Base-by-base conservation (phyloP, 2,888 invertebrate species). In the Nomada ferruginata region DNA sequence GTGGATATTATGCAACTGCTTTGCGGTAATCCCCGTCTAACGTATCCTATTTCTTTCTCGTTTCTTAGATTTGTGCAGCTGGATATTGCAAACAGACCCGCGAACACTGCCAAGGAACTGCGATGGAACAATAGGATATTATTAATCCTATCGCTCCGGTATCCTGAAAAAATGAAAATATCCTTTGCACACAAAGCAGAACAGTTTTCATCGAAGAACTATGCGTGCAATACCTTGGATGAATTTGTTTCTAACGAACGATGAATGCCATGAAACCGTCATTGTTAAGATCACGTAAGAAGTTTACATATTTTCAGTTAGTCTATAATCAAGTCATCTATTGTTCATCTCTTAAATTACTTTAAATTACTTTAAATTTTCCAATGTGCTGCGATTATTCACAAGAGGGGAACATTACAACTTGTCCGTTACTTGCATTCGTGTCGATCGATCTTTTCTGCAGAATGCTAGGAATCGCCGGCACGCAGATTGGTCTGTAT, bases 1-100 rank as follows among this genome's bases (percentile, higher is more conserved):
- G 60, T 80, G 74, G 76, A 78, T 64, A 75, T 86, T 85, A 84
- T 76, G 79, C 77, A 86, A 86, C 63, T 63, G 73, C 82, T 79
- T 73, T 61, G 82, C 71, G 71, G 71, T 74, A 64, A 73, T 71
- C 70, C 65, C 80, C 47, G 64, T 23, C 68, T 57, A 69, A 60
- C 50, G 57, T 18, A 76, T 63, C 50, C 70, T 61, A 55, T 76
- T 65, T 47, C 69, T 64, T 44, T 69, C 57, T 68, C 23, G 26
- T 50, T 36, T 47, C 50, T 44, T 68, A 29, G 63, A 60, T 53
- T 69, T 65, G 68, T 73, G 20, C 64, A 15, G n/a, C 42, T 42
- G 7, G 29, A 29, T 5, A 29, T 29, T 29, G 29, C 29, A 5
- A 29, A 29, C 7, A 29, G 7, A 26, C 36, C 36, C 36, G 36